Evolutionary conservation across 2,113 vertebrate species (phyloP).

Genomic region (Dasyornis broadbenti): DNA sequence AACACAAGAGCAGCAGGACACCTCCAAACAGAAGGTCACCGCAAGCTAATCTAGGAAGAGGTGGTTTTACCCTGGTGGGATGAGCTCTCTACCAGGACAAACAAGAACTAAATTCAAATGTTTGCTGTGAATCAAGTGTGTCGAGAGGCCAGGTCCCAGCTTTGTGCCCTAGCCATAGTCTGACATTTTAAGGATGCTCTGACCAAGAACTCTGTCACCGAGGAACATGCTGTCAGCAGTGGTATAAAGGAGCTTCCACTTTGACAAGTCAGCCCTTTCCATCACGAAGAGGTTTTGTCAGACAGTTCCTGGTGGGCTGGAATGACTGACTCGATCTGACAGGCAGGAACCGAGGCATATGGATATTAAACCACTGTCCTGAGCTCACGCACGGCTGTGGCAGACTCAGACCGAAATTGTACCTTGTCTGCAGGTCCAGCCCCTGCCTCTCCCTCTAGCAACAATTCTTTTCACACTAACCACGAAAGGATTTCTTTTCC

Average conservation of each 20-base stretch:
- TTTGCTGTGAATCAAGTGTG: background rate
- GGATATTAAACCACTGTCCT: background rate
- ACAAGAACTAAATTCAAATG: background rate
- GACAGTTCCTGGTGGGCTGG: background rate
- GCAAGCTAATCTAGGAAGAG: background rate
- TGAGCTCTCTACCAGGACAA: background rate
- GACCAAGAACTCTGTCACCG: background rate
- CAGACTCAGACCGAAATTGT: background rate
- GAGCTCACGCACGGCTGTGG: rapidly evolving
- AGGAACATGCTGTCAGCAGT: background rate
- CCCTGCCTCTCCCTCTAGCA: background rate
- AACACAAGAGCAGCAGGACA: background rate
- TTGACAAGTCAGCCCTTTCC: background rate
- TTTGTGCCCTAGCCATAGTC: background rate
- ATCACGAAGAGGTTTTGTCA: background rate
- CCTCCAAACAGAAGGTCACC: background rate
- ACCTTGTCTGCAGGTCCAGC: background rate
- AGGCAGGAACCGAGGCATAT: background rate
- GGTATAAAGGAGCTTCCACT: background rate
- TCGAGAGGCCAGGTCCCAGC: background rate
- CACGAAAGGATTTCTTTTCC: background rate
- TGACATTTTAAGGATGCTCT: background rate
- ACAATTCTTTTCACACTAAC: background rate
- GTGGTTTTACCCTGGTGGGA: background rate
- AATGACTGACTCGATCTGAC: background rate